Conservation (phyloP, 64 coral and sea anemone species). For the Stylophora pistillata region DNA sequence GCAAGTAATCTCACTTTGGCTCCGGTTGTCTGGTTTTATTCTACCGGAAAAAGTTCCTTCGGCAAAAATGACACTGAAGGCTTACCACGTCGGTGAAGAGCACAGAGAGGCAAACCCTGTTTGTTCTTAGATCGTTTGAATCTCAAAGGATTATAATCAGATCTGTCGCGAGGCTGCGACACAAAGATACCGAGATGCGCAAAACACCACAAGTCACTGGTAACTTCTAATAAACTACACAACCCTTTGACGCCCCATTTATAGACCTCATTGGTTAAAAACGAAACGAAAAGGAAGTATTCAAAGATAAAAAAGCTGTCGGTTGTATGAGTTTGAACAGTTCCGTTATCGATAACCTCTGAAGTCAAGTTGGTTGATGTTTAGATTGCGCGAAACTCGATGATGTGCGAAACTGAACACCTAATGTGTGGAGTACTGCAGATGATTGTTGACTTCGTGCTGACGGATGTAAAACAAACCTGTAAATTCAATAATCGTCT, state of each 20-base stretch:
- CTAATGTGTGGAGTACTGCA: background rate
- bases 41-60: background rate
- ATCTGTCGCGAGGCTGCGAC: background rate
- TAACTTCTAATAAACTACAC: background rate
- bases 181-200: background rate
- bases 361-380: background rate
- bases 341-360: background rate
- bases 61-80: background rate
- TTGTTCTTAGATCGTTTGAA: background rate
- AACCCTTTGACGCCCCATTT: background rate
- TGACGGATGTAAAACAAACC: slow-evolving; percentile 3
- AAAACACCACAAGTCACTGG: background rate
- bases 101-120: background rate
- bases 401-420: slow-evolving; percentile 16
- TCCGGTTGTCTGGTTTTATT: background rate
- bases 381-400: slow-evolving; percentile 21
- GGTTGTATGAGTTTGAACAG: background rate
- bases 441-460: background rate
- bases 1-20: background rate
- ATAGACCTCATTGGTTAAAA: background rate
- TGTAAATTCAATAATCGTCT: background rate
- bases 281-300: background rate
- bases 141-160: background rate
- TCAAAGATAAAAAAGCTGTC: background rate
- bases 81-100: background rate